Evolutionary conservation across 2,888 invertebrate genomes (phyloP).

Genomic region (Tridacna crocea): DNA sequence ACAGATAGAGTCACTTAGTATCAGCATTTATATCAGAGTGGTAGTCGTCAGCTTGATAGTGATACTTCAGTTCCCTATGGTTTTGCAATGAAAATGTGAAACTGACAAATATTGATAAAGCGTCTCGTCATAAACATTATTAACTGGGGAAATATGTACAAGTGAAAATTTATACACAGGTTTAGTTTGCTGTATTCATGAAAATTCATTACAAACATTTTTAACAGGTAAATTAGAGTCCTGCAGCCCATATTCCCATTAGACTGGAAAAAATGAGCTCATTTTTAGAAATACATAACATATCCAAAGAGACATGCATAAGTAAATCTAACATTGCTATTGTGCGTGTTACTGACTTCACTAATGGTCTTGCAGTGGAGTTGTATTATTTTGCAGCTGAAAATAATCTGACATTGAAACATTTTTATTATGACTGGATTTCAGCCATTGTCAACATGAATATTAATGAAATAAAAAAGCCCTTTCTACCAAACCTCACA

Average conservation of each 20-base stretch:
- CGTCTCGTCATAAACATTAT: constrained; percentile 30
- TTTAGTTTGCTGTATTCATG: background rate
- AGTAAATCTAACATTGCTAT: constrained; percentile 22
- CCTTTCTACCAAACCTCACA: constrained; percentile 23
- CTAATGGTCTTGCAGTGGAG: constrained; percentile 35
- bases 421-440: constrained; percentile 29
- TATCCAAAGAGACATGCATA: constrained; percentile 22
- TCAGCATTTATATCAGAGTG: background rate
- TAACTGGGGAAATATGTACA: constrained; percentile 23
- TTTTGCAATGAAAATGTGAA: constrained; percentile 21
- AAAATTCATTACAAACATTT: constrained; percentile 11
- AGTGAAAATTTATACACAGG: constrained; percentile 27
- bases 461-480: constrained; percentile 28
- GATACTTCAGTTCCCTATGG: background rate
- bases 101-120: constrained; percentile 13
- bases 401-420: constrained; percentile 16
- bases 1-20: background rate
- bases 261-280: constrained; percentile 19
- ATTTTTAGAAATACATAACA: constrained; percentile 32
- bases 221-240: constrained; percentile 18
- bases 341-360: constrained; percentile 17
- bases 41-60: constrained; percentile 20
- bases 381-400: constrained; percentile 31
- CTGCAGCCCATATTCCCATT: constrained; percentile 10
- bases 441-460: constrained; percentile 23